Evolutionary conservation across 2,113 vertebrate genomes (phyloP).

Genomic region (Gorsachius goisagi): DNA sequence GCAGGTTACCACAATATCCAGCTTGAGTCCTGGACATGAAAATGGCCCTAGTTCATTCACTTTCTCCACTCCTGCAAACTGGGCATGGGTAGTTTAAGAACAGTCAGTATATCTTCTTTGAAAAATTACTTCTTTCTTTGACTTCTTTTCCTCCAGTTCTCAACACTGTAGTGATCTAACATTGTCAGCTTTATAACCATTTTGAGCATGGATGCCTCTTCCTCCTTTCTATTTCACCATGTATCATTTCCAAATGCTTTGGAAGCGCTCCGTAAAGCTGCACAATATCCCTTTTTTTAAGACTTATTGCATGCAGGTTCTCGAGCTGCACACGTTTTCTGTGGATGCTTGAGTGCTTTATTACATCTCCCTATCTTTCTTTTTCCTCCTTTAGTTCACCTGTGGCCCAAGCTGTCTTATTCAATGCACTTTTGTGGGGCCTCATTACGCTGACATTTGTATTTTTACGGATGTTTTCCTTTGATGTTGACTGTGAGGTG

Average conservation of each 20-base stretch:
- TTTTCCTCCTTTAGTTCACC: not conserved
- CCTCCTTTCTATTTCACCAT: not conserved
- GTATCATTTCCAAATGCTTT: conserved; percentile 3
- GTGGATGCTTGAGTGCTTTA: not conserved
- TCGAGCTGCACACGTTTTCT: not conserved
- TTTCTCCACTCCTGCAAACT: not conserved
- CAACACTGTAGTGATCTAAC: not conserved
- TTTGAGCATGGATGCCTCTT: not conserved
- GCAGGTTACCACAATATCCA: not conserved
- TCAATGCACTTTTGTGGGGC: not conserved
- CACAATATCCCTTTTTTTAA: not conserved
- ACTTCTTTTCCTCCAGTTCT: not conserved
- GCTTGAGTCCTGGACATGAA: not conserved
- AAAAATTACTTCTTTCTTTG: not conserved
- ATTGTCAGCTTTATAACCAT: not conserved
- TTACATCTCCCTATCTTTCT: not conserved
- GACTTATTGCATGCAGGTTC: not conserved
- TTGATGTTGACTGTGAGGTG: conserved; percentile 14
- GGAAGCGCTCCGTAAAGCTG: not conserved
- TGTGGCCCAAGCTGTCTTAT: not conserved
- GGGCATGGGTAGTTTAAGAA: not conserved
- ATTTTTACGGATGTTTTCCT: conserved; percentile 1
- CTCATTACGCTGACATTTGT: conserved; percentile 8
- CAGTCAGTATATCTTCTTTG: not conserved
- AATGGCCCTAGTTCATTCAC: not conserved